Base-by-base conservation (phyloP, 2,113 vertebrate genomes). In the Paratilapia polleni region DNA sequence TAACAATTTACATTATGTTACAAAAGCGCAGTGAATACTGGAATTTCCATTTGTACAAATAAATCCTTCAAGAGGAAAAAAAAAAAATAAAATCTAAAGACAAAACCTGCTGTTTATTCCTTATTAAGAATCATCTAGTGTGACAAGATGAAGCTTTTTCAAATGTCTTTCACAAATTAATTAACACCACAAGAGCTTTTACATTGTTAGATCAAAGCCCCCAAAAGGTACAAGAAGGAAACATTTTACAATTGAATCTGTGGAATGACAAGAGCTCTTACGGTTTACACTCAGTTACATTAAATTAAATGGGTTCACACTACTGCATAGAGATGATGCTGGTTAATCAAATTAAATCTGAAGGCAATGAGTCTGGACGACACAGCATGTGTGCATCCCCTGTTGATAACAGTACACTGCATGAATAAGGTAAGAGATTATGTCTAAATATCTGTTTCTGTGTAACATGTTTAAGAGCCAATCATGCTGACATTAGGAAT, bases 1-100 rank as follows among this genome's bases (percentile, higher is more conserved):
- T 90, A 93, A 90, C 84, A 91, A 94, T 96, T 94, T 96, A 96
- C 95, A 95, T 85, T 95, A 94, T 95, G 64, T 93, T 95, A 96
- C 95, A 95, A 95, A 95, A 93, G 90, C 84, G 83, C 91, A 93
- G 91, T 89, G 81, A 95, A 94, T 92, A 94, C 92, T 94, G 90
- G 80, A 92, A 92, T 92, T 87, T 85, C 85, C 82, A 91, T 80
- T 91, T 95, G 80, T 92, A 93, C 89, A 94, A 88, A 93, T 62
- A 90, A 85, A 86, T 83, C 85, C 88, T 88, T 88, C 38, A 73
- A 78, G n/a, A 79, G 62, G 57, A 49, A 15, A 77, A 57, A 78
- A 76, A 63, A 70, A n/a, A 64, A 75, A 68, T 49, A 80, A 79
- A 24, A 88, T 82, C 87, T 4, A 87, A 86, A 91, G 66, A 90